phyloP scores from a whole-genome alignment of 2,888 invertebrate species.

The Charanyca ferruginea region DNA sequence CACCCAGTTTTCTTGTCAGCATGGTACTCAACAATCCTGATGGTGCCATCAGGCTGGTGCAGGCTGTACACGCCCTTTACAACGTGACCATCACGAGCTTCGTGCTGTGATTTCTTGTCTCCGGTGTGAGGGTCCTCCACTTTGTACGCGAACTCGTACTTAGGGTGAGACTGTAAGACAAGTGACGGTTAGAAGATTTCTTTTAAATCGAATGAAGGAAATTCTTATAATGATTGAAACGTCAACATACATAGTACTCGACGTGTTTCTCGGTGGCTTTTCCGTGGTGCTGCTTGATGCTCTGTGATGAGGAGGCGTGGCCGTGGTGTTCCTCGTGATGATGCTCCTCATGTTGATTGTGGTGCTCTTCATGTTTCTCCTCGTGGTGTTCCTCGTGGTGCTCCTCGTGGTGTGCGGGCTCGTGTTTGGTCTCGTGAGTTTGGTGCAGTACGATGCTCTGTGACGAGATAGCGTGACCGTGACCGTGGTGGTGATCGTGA shows the following conservation, averaged over 20 bases:
- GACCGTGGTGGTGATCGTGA: slow-evolving; percentile 64
- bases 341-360: slow-evolving; percentile 34
- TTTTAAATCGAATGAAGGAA: too few species aligned
- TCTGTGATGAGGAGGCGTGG: slow-evolving; percentile 73
- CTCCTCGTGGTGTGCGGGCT: slow-evolving; percentile 36
- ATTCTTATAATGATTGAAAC: background rate
- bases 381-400: slow-evolving; percentile 16
- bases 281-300: slow-evolving; percentile 71
- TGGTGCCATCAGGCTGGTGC: slow-evolving; percentile 88
- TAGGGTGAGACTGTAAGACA: slow-evolving; percentile 38
- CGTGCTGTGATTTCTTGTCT: slow-evolving; percentile 83
- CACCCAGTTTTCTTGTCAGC: slow-evolving; percentile 71
- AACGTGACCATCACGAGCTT: slow-evolving; percentile 87
- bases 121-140: slow-evolving; percentile 86
- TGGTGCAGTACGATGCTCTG: slow-evolving; percentile 74
- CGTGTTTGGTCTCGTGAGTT: slow-evolving; percentile 47
- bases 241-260: slow-evolving; percentile 40
- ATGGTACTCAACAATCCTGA: slow-evolving; percentile 86
- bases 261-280: slow-evolving; percentile 60
- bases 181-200: background rate
- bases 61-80: slow-evolving; percentile 91
- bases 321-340: slow-evolving; percentile 53
- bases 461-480: slow-evolving; percentile 73
- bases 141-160: slow-evolving; percentile 81
- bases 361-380: slow-evolving; percentile 3